Evolutionary conservation across 2,113 vertebrate species (phyloP), one percentile per base, ranked within the genome.

Genomic region (Excalfactoria chinensis): DNA sequence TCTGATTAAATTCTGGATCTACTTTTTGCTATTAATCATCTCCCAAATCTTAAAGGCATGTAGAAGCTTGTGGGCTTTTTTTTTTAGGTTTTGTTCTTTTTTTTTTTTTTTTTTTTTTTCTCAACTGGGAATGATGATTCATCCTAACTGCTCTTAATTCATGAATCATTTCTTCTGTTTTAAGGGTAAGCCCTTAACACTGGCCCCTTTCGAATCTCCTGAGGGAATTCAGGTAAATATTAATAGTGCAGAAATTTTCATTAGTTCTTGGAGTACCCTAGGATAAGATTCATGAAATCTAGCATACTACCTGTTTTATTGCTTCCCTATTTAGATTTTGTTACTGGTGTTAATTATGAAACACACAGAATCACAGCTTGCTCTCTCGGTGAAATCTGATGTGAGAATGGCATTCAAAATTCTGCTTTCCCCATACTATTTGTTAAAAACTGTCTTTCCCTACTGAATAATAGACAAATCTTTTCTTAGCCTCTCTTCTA

Each of bases 21-120:
- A 76, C n/a, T 80, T 91, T 89, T 88, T 88, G 46, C 46, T 74
- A 17, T 76, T 90, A 80, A 55, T 83, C 8, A 46, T 92, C 60
- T 83, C 90, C 77, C 49, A 69, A 76, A 53, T 83, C 63, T 89
- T 75, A 20, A 28, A 70, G 46, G 46, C 68, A 59, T 70, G 53
- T 89, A n/a, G 8, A 73, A 26, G 3, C 9, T 70, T 64, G 17
- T 41, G 34, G 21, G 22, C 13, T n/a, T n/a, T n/a, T 11, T 32
- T 34, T 69, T n/a, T 25, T 46, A 21, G 41, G 34, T 66, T 46
- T n/a, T 67, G 20, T 46, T 49, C 22, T 35, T 37, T 37, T 37
- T 37, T 37, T 37, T 8, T 37, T 37, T 8, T 37, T 37, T 37
- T 37, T 37, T 69, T 53, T 49, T 68, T 69, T 90, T 55, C 30